Conservation (phyloP, 2,113 vertebrate genomes). For the Alexandromys fortis region DNA sequence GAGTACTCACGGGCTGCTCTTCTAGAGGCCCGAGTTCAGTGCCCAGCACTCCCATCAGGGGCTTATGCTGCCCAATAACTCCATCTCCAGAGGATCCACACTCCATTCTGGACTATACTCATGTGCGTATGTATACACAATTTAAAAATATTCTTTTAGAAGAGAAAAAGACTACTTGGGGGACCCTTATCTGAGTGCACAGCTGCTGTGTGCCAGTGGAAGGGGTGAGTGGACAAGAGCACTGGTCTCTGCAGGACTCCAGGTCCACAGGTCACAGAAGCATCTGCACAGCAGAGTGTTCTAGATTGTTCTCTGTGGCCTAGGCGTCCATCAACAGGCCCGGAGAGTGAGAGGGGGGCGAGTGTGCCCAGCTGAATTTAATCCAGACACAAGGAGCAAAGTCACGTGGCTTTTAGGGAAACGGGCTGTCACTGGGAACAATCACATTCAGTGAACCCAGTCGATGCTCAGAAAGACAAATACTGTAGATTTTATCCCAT, state of each 20-base stretch:
- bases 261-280: not conserved
- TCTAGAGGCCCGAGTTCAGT: not conserved
- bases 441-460: not conserved
- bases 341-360: not conserved
- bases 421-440: not conserved
- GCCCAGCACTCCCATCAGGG: no score
- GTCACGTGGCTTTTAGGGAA: not conserved
- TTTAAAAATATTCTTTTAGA: not conserved
- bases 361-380: not conserved
- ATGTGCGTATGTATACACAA: not conserved
- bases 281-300: not conserved
- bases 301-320: not conserved
- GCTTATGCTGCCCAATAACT: not conserved
- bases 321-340: not conserved
- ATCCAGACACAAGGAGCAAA: not conserved
- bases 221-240: not conserved
- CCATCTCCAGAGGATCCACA: not conserved
- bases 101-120: not conserved
- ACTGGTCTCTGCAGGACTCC: not conserved
- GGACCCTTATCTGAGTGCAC: not conserved
- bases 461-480: not conserved
- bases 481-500: not conserved
- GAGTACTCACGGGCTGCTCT: not conserved
- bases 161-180: not conserved
- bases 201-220: not conserved